phyloP scores from a whole-genome alignment of 2,797 vertebrate genomes.

The Picus viridis region DNA sequence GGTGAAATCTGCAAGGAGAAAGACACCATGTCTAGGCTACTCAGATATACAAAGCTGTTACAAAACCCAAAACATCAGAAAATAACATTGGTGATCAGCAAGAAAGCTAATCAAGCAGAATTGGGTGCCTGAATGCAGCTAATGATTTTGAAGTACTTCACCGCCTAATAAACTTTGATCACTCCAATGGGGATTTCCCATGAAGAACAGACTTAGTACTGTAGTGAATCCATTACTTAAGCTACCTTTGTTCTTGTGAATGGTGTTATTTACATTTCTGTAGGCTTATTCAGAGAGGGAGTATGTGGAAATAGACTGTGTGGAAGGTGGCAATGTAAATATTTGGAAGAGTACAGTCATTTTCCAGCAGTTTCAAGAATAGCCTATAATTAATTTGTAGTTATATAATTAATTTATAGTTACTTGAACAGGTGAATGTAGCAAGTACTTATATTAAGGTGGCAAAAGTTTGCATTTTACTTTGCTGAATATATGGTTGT shows the following conservation, averaged over 20 bases:
- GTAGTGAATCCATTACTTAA: neutral
- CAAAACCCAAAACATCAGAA: conserved; percentile 2
- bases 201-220: neutral
- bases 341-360: neutral
- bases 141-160: conserved; percentile 44
- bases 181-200: neutral
- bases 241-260: neutral
- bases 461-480: conserved; percentile 3
- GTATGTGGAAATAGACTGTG: neutral
- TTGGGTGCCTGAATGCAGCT: conserved; percentile 13
- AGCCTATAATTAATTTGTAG: conserved; percentile 1
- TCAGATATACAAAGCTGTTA: neutral
- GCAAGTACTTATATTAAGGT: conserved; percentile 11
- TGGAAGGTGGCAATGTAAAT: conserved; percentile 11
- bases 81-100: conserved; percentile 1
- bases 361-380: neutral
- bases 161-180: neutral
- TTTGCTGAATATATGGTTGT: neutral
- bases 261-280: conserved; percentile 23
- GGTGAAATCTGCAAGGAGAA: neutral
- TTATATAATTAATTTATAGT: conserved; percentile 12
- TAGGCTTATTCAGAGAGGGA: neutral
- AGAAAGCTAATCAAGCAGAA: conserved; percentile 15
- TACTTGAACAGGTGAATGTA: conserved; percentile 23
- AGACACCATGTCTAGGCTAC: neutral